These are phyloP conservation scores for Eretmochelys imbricata DNA, from an alignment of 2,113 vertebrate species.

Conservation along the genomic window DNA sequence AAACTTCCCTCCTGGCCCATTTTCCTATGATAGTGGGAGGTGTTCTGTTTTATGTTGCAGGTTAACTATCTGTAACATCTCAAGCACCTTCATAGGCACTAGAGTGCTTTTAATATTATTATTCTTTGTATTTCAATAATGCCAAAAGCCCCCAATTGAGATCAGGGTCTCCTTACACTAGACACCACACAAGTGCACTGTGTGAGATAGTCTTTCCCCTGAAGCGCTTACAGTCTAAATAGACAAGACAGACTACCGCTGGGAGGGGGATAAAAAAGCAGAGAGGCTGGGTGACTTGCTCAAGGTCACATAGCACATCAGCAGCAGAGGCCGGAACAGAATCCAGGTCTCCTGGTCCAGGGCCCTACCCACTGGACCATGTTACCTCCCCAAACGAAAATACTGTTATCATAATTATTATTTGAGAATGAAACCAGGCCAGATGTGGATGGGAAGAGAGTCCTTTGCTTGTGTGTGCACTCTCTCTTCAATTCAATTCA, in stretches of 20 bases:
- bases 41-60: not conserved
- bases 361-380: not conserved
- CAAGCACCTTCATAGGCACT: not conserved
- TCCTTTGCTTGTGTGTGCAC: not conserved
- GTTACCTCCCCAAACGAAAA: not conserved
- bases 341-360: not conserved
- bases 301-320: not conserved
- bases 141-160: not conserved
- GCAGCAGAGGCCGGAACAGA: too few species aligned
- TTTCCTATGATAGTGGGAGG: not conserved
- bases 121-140: not conserved
- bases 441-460: not conserved
- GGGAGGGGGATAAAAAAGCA: not conserved
- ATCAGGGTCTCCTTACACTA: not conserved
- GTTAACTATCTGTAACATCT: not conserved
- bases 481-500: not conserved
- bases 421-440: not conserved
- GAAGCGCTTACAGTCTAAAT: not conserved
- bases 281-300: not conserved
- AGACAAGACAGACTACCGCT: not conserved
- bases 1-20: not conserved
- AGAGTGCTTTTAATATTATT: not conserved
- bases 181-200: not conserved
- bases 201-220: not conserved
- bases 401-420: not conserved